phyloP scores from a whole-genome alignment of 30 jellyfish, hydroid and myxozoan species.

The Clytia hemisphaerica region DNA sequence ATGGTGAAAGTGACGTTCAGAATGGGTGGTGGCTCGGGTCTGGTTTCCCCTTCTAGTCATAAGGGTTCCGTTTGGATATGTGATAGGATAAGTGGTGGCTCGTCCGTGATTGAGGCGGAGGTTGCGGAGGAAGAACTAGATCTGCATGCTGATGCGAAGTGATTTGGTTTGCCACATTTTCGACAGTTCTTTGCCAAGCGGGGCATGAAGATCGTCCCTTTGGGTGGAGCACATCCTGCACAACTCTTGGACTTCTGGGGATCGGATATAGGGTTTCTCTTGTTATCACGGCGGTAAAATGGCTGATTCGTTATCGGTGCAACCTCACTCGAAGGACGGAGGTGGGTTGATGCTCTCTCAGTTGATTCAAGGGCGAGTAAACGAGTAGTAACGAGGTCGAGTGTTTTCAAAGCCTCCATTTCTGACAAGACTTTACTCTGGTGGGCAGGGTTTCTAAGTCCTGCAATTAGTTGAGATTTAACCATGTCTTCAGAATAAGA shows the following conservation, averaged over 20 bases:
- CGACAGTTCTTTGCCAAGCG: background rate
- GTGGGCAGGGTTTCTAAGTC: background rate
- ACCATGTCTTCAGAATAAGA: slow-evolving; percentile 1
- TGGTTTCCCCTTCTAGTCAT: no score
- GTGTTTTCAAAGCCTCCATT: background rate
- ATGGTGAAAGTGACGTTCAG: no score
- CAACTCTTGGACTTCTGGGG: background rate
- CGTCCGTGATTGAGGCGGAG: no score
- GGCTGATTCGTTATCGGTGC: background rate
- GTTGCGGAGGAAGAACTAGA: background rate
- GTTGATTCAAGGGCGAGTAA: slow-evolving; percentile 1
- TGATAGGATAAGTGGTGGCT: no score
- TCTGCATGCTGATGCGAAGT: background rate
- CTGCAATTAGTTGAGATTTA: background rate
- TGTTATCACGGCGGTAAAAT: background rate
- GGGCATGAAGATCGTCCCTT: slow-evolving; percentile 17
- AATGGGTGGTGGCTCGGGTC: no score
- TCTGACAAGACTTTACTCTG: background rate
- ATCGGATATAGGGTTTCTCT: background rate
- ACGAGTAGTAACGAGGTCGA: background rate
- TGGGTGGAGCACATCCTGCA: slow-evolving; percentile 10
- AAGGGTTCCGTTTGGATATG: no score
- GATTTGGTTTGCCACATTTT: slow-evolving; percentile 1
- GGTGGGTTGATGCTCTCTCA: slow-evolving; percentile 4
- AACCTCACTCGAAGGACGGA: no score